Conservation (phyloP, 1,140 invertebrate genomes). For the Dendrolimus punctatus region DNA sequence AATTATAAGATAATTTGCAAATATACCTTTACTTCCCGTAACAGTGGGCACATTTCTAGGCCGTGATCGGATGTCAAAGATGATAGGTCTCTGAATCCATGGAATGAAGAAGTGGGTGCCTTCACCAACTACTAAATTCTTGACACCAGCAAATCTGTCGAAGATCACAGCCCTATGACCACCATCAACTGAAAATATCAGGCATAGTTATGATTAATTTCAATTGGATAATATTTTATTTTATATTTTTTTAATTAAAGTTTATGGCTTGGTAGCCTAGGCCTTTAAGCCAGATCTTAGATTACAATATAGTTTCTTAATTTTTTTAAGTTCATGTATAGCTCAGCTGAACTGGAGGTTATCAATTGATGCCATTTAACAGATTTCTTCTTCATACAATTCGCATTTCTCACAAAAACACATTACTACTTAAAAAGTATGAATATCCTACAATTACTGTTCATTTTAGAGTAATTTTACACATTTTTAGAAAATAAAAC, state of each 20-base stretch:
- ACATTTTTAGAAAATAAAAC: too few species aligned
- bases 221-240: background rate
- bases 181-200: slow-evolving; percentile 91
- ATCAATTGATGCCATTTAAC: too few species aligned
- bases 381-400: too few species aligned
- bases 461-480: too few species aligned
- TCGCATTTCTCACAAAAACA: too few species aligned
- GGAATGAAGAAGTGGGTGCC: slow-evolving; percentile 99
- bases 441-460: too few species aligned
- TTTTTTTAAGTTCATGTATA: too few species aligned
- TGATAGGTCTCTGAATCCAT: slow-evolving; percentile 97
- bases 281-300: too few species aligned
- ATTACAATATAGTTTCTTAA: too few species aligned
- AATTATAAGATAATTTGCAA: background rate
- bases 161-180: slow-evolving; percentile 99
- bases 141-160: slow-evolving; percentile 97
- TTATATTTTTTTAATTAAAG: background rate
- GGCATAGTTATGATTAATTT: background rate
- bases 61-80: slow-evolving; percentile 97
- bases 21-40: slow-evolving; percentile 96
- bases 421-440: too few species aligned
- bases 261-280: too few species aligned
- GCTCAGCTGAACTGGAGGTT: too few species aligned
- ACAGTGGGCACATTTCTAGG: slow-evolving; percentile 97
- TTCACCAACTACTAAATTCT: slow-evolving; percentile 94